Conservation (phyloP, 2,113 vertebrate species). For the Alligator mississippiensis region DNA sequence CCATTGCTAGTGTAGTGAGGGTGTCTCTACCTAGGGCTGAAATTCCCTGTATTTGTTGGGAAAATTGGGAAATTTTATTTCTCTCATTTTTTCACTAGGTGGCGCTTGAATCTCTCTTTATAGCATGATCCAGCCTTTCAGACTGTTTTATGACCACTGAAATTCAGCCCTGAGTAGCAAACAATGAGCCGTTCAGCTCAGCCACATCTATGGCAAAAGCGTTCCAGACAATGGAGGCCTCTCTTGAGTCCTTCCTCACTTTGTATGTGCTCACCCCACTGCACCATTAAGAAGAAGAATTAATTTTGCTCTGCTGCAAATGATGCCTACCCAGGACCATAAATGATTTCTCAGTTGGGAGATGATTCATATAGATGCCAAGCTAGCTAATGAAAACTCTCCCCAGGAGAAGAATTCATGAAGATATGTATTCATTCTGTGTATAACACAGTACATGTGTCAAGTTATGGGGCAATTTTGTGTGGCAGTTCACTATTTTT, state of each 20-base stretch:
- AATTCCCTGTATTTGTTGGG: not conserved
- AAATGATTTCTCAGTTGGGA: not conserved
- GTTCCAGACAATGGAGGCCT: not conserved
- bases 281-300: not conserved
- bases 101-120: slow-evolving; percentile 52
- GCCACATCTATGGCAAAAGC: not conserved
- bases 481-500: not conserved
- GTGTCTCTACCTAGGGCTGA: not conserved
- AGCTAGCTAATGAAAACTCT: fast-evolving
- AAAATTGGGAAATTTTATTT: not conserved
- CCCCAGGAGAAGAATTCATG: not conserved
- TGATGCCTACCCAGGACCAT: not conserved
- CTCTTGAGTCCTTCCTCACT: not conserved
- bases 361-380: not conserved
- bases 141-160: not conserved
- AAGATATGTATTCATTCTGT: not conserved
- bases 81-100: slow-evolving; percentile 52
- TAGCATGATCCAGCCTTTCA: fast-evolving
- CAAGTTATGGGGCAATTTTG: not conserved
- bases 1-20: not conserved
- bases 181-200: not conserved
- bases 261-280: not conserved
- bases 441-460: not conserved
- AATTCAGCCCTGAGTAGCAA: not conserved
- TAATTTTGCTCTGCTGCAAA: not conserved